These are phyloP conservation scores for Halcyon leucocephala DNA, from an alignment of 2,797 vertebrate species.

Conservation along the genomic window DNA sequence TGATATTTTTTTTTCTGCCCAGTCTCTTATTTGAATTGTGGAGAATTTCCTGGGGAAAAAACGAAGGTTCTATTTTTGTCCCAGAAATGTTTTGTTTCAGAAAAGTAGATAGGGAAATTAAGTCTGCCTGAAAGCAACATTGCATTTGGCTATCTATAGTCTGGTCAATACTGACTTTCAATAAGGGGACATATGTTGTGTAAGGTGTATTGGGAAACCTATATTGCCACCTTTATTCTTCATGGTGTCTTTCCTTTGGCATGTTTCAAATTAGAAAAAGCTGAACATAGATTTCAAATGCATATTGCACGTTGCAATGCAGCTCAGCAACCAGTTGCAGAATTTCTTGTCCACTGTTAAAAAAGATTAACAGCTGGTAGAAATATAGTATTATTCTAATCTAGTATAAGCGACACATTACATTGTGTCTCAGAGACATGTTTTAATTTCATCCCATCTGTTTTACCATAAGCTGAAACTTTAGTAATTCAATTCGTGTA, in stretches of 20 bases:
- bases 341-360: background rate
- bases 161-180: background rate
- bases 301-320: accelerated
- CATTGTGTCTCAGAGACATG: background rate
- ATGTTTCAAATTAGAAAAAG: background rate
- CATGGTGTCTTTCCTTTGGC: background rate
- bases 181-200: background rate
- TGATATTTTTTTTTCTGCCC: background rate
- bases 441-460: background rate
- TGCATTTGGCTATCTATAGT: background rate
- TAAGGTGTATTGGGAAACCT: background rate
- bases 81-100: background rate
- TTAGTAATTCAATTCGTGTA: background rate
- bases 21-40: background rate
- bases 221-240: background rate
- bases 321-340: background rate
- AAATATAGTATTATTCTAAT: background rate
- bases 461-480: background rate
- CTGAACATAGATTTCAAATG: background rate
- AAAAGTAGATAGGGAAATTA: background rate
- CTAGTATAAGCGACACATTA: background rate
- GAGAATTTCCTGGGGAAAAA: background rate
- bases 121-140: background rate
- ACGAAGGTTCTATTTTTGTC: background rate
- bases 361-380: background rate